These are phyloP conservation scores for Uloborus diversus DNA, from an alignment of 1,140 invertebrate species.

Conservation along the genomic window DNA sequence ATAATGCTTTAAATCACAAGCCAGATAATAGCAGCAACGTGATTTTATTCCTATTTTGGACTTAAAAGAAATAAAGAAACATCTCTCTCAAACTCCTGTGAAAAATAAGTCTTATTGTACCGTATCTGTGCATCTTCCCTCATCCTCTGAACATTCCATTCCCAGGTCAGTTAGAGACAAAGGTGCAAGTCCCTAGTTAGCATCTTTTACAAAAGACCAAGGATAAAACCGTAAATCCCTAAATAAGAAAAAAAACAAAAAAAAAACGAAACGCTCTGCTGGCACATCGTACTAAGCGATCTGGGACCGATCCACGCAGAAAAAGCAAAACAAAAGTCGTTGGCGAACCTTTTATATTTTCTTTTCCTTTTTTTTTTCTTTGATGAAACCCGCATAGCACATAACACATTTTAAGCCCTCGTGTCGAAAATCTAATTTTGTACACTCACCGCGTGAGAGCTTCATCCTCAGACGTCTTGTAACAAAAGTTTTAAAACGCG, in stretches of 20 bases:
- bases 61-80: too few species aligned
- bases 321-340: not conserved
- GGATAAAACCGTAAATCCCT: not conserved
- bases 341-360: too few species aligned
- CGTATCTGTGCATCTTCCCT: too few species aligned
- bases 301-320: not conserved
- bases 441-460: slow-evolving; percentile 27
- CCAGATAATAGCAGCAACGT: too few species aligned
- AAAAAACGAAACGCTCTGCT: not conserved
- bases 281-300: not conserved
- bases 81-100: too few species aligned
- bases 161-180: not conserved
- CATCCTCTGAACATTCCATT: not conserved
- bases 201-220: not conserved
- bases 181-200: not conserved
- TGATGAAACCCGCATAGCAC: slow-evolving; percentile 34
- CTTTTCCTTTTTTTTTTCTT: slow-evolving; percentile 2
- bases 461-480: slow-evolving; percentile 18
- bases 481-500: slow-evolving; percentile 56
- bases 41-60: too few species aligned
- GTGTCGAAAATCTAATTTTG: slow-evolving; percentile 50
- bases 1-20: too few species aligned
- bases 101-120: too few species aligned
- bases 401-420: slow-evolving; percentile 52
- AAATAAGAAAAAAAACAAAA: too few species aligned